Evolutionary conservation across 2,888 invertebrate species (phyloP).

Genomic region (Heliconius ethilla): DNA sequence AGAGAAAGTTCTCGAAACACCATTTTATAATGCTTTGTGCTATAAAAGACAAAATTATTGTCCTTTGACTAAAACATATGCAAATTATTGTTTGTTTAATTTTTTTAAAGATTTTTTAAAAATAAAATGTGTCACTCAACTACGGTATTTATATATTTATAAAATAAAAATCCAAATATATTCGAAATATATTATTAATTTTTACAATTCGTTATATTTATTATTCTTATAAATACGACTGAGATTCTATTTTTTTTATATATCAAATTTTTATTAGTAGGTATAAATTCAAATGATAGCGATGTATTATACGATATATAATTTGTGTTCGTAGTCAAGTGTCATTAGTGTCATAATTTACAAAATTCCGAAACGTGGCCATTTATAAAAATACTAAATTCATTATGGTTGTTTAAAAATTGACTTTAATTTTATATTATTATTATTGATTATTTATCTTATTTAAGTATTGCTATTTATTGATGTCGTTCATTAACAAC

Average conservation of each 20-base stretch:
- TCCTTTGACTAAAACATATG: background rate
- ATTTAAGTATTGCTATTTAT: constrained; percentile 6
- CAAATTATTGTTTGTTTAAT: background rate
- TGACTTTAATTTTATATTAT: constrained; percentile 13
- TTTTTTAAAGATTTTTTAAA: background rate
- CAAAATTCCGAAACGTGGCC: constrained; percentile 6
- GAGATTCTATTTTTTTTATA: background rate
- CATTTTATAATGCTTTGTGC: constrained; percentile 5
- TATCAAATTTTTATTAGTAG: background rate
- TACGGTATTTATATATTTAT: background rate
- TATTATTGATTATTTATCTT: constrained; percentile 2
- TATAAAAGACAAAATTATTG: background rate
- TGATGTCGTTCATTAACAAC: background rate
- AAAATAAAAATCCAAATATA: background rate
- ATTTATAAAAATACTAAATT: constrained; percentile 25
- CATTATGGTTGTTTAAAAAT: constrained; percentile 4
- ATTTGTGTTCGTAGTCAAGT: constrained; percentile 19
- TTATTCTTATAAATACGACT: background rate
- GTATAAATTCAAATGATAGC: background rate
- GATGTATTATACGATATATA: background rate
- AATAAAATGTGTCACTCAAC: background rate
- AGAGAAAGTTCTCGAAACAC: constrained; percentile 1
- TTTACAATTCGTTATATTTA: background rate
- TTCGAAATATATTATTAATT: background rate
- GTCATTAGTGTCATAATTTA: constrained; percentile 7